Conservation (phyloP, 2,888 invertebrate genomes). For the Thecocarcelia acutangulata region DNA sequence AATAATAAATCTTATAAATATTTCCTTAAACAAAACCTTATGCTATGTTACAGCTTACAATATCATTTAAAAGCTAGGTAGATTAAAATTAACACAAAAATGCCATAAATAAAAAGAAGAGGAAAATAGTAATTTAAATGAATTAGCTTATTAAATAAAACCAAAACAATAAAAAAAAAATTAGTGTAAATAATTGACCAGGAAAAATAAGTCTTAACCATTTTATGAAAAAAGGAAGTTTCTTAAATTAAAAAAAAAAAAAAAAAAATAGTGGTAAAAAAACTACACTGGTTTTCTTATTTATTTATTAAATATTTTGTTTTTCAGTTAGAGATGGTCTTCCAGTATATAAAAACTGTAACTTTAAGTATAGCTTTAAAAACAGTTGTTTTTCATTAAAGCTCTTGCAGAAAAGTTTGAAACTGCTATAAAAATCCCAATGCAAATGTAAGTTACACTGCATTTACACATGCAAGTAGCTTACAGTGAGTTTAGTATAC, state of each 20-base stretch:
- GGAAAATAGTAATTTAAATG: neutral
- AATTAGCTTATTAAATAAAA: neutral
- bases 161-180: slow-evolving; percentile 1
- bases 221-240: slow-evolving; percentile 19
- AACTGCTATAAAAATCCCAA: no score
- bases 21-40: no score
- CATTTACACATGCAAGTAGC: no score
- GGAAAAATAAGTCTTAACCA: slow-evolving; percentile 44
- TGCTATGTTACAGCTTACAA: neutral
- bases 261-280: neutral
- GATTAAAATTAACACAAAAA: neutral
- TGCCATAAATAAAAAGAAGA: slow-evolving; percentile 1
- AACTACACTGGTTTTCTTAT: slow-evolving; percentile 37
- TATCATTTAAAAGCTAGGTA: no score
- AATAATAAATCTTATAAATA: neutral
- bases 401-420: no score
- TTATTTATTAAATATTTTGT: neutral
- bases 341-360: no score
- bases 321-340: no score
- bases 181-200: slow-evolving; percentile 22
- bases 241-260: slow-evolving; percentile 1
- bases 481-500: no score
- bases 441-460: no score
- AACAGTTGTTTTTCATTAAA: no score
- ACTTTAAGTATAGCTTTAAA: no score